Percentiles rank a stretch among this genome's conserved stretches.
Evolutionary conservation across 2,888 invertebrate genomes (phyloP).

Genomic region (Marasmarcha lunaedactyla): DNA sequence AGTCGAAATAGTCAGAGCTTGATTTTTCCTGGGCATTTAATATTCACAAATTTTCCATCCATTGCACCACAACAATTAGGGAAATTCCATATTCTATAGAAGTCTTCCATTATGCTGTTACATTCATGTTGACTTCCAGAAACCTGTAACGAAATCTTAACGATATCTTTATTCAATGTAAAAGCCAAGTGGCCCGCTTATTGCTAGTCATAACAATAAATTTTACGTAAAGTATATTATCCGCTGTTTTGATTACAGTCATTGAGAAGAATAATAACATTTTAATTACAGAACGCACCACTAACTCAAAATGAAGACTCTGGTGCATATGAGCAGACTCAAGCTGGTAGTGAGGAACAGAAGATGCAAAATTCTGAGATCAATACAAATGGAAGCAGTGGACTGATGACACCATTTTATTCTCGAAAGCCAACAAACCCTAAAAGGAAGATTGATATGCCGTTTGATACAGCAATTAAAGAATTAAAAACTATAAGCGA

Average conservation of each 20-base stretch:
- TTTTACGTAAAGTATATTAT: too few species aligned
- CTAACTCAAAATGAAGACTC: constrained; percentile 10
- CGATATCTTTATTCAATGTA: too few species aligned
- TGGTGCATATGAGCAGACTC: constrained; percentile 8
- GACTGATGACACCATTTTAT: constrained; percentile 2
- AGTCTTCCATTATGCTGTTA: constrained; percentile 12
- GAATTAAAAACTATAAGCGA: neutral
- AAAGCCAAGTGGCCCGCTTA: too few species aligned
- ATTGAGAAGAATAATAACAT: constrained; percentile 3
- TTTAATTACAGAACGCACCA: constrained; percentile 9
- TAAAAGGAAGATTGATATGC: constrained; percentile 8
- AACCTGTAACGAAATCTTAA: too few species aligned
- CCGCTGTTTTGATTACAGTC: too few species aligned
- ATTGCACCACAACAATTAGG: constrained; percentile 13
- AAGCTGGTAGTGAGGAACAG: constrained; percentile 6
- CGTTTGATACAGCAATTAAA: constrained; percentile 12
- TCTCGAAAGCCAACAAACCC: constrained; percentile 3
- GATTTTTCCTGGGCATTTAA: constrained; percentile 12
- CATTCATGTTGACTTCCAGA: constrained; percentile 9
- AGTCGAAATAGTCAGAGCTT: constrained; percentile 12
- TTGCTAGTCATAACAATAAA: too few species aligned
- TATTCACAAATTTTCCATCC: constrained; percentile 15
- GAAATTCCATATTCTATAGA: constrained; percentile 14
- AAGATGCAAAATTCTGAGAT: constrained; percentile 4
- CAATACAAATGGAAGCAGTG: constrained; percentile 5